Conservation (phyloP, 2,113 vertebrate species). For the Nothobranchius kuhntae region DNA sequence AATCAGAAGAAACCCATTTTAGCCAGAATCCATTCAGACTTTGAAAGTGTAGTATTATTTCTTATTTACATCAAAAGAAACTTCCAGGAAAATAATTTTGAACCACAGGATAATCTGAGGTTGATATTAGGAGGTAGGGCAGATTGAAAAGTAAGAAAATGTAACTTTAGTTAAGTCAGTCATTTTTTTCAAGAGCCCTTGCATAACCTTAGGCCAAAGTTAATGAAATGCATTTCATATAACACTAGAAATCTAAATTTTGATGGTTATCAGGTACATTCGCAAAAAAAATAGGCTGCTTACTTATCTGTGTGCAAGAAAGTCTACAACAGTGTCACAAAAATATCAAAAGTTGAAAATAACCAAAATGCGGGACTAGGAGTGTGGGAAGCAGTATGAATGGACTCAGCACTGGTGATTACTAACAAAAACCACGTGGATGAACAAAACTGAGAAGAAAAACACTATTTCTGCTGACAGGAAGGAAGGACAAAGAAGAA, state of each 20-base stretch:
- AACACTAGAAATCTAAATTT: not conserved
- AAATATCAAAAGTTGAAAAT: not conserved
- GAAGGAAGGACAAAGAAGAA: not conserved
- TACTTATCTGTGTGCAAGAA: not conserved
- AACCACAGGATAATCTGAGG: not conserved
- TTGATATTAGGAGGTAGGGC: not conserved
- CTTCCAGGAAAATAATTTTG: not conserved
- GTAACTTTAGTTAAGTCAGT: not conserved
- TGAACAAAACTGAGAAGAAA: not conserved
- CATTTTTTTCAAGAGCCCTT: not conserved
- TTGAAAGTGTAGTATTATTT: not conserved
- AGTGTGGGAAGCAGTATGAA: too few relatives aligned
- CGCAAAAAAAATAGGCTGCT: not conserved
- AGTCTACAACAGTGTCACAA: not conserved
- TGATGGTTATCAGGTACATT: not conserved
- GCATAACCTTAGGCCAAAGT: not conserved
- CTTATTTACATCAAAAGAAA: constrained; percentile 8
- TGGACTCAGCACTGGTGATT: too few relatives aligned
- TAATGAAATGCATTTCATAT: not conserved
- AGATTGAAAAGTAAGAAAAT: not conserved
- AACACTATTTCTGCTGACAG: not conserved
- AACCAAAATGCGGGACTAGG: not conserved
- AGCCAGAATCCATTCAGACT: not conserved
- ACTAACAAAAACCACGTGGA: too few relatives aligned
- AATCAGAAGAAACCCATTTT: too few relatives aligned